phyloP scores from a whole-genome alignment of 2,888 invertebrate genomes.

The Coleophora deauratella region DNA sequence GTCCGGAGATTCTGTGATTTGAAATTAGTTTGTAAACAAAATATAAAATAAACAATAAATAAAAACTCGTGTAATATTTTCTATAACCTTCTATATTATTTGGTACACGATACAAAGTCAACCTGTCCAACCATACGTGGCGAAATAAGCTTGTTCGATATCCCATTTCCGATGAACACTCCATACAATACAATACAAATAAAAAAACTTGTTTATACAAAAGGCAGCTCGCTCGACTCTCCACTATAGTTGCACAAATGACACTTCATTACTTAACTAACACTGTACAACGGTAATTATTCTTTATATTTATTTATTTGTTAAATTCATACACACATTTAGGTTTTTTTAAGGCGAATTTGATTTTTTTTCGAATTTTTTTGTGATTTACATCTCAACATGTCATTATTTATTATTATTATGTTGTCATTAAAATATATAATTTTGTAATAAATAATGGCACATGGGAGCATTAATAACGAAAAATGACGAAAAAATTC shows the following conservation, averaged over 20 bases:
- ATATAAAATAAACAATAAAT: not conserved
- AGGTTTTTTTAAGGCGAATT: too few relatives aligned
- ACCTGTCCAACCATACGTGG: slow-evolving; percentile 53
- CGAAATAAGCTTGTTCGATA: slow-evolving; percentile 15
- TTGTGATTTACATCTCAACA: too few relatives aligned
- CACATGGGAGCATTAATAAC: too few relatives aligned
- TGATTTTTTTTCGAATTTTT: too few relatives aligned
- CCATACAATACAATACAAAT: slow-evolving; percentile 16
- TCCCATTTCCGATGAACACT: not conserved
- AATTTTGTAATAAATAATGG: too few relatives aligned
- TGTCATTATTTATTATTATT: too few relatives aligned
- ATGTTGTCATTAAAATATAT: too few relatives aligned
- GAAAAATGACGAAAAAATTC: too few relatives aligned
- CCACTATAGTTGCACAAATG: slow-evolving; percentile 54
- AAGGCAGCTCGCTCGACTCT: slow-evolving; percentile 19
- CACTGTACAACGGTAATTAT: slow-evolving; percentile 29
- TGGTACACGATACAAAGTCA: slow-evolving; percentile 52
- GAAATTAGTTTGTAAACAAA: not conserved
- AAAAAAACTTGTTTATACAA: slow-evolving; percentile 16
- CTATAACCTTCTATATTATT: slow-evolving; percentile 62
- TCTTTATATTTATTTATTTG: not conserved
- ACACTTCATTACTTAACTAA: slow-evolving; percentile 29
- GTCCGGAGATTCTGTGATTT: not conserved
- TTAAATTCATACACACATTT: slow-evolving; percentile 22
- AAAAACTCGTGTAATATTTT: slow-evolving; percentile 21